phyloP scores from a whole-genome alignment of 2,888 invertebrate genomes.

The Stenodera caucasica region DNA sequence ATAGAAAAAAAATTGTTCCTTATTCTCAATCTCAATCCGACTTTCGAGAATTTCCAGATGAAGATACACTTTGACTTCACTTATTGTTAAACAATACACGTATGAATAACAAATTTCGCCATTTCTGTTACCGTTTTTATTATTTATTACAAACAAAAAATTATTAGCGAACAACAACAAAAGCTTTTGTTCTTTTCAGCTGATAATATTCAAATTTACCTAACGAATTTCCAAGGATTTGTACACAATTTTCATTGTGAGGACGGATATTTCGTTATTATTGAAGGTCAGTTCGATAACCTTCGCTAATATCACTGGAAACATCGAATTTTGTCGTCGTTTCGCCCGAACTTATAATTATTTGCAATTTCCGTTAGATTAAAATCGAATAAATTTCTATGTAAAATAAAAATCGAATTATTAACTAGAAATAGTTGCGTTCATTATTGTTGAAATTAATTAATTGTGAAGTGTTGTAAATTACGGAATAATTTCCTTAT shows the following conservation, averaged over 20 bases:
- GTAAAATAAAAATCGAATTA: neutral
- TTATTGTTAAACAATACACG: conserved; percentile 46
- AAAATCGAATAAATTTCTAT: neutral
- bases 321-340: conserved; percentile 16
- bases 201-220: conserved; percentile 42
- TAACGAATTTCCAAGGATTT: conserved; percentile 32
- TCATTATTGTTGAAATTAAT: neutral
- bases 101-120: conserved; percentile 47
- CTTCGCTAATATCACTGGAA: conserved; percentile 30
- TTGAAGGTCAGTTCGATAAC: conserved; percentile 44
- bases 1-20: too few relatives aligned
- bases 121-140: conserved; percentile 32
- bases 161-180: neutral
- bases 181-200: conserved; percentile 14
- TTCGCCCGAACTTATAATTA: neutral
- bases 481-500: conserved; percentile 4
- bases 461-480: conserved; percentile 7
- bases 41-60: conserved; percentile 49
- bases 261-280: conserved; percentile 38
- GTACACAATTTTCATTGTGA: conserved; percentile 28
- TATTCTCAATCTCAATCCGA: conserved; percentile 21
- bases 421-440: neutral
- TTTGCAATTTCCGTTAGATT: neutral
- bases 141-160: conserved; percentile 12
- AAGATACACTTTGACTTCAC: conserved; percentile 50